These are phyloP conservation scores for Eleginops maclovinus DNA, from an alignment of 2,113 vertebrate genomes.

Conservation along the genomic window DNA sequence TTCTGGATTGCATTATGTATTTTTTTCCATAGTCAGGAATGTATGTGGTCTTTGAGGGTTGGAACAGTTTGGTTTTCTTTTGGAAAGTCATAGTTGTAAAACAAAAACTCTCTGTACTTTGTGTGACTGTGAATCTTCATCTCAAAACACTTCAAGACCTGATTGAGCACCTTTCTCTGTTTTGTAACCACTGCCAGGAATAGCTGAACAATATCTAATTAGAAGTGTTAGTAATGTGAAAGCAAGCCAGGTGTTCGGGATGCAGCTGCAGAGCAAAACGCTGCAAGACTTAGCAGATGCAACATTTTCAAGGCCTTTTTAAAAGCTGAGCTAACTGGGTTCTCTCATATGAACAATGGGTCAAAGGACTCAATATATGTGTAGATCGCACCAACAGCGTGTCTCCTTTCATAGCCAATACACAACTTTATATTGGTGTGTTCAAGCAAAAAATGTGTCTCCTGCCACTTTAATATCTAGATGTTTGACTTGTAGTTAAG, in stretches of 20 bases:
- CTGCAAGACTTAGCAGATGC: constrained; percentile 26
- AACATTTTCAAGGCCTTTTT: constrained; percentile 10
- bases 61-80: constrained; percentile 46
- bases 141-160: constrained; percentile 32
- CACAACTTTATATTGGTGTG: too few species aligned
- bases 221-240: constrained; percentile 53
- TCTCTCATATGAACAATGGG: not conserved
- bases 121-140: constrained; percentile 53
- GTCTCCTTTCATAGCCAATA: not conserved
- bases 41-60: constrained; percentile 68
- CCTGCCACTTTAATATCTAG: not conserved
- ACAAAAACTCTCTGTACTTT: constrained; percentile 29
- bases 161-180: constrained; percentile 48
- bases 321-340: not conserved
- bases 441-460: not conserved
- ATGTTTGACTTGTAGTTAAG: not conserved
- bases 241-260: constrained; percentile 36
- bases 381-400: not conserved
- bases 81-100: constrained; percentile 56
- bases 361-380: constrained; percentile 4
- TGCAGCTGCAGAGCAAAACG: constrained; percentile 28
- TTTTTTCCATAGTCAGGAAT: constrained; percentile 63
- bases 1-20: constrained; percentile 62
- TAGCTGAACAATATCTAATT: constrained; percentile 51
- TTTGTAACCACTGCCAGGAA: constrained; percentile 45